phyloP scores from a whole-genome alignment of 2,888 invertebrate species.

The Blastobasis lacticolella region DNA sequence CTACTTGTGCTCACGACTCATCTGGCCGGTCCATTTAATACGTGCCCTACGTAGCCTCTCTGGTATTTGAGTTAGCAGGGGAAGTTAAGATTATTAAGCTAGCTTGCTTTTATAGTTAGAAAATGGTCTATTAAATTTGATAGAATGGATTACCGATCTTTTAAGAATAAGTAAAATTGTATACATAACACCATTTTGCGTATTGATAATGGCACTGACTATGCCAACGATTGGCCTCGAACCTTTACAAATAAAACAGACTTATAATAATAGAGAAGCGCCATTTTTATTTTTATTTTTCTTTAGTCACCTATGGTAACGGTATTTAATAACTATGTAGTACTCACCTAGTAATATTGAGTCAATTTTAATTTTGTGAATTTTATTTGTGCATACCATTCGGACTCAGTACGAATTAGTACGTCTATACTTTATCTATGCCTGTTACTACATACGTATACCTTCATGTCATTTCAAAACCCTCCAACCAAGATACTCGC shows the following conservation, averaged over 20 bases:
- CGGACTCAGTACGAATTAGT: too few relatives aligned
- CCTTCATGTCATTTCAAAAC: too few relatives aligned
- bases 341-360: slow-evolving; percentile 6
- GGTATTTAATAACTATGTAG: slow-evolving; percentile 4
- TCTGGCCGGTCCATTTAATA: too few relatives aligned
- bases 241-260: background rate
- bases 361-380: slow-evolving; percentile 1
- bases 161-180: background rate
- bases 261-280: background rate
- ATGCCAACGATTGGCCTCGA: background rate
- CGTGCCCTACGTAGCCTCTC: too few relatives aligned
- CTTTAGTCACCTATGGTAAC: slow-evolving; percentile 20
- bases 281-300: slow-evolving; percentile 13
- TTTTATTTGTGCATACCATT: too few relatives aligned
- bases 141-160: background rate
- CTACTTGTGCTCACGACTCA: too few relatives aligned
- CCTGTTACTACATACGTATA: too few relatives aligned
- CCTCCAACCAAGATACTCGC: background rate
- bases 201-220: background rate
- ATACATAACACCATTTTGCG: background rate
- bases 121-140: background rate
- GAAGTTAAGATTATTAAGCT: too few relatives aligned
- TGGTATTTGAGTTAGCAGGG: too few relatives aligned
- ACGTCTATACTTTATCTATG: too few relatives aligned
- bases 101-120: background rate